These are phyloP conservation scores for Glossophaga mutica DNA, from an alignment of 2,797 vertebrate species.

Conservation along the genomic window DNA sequence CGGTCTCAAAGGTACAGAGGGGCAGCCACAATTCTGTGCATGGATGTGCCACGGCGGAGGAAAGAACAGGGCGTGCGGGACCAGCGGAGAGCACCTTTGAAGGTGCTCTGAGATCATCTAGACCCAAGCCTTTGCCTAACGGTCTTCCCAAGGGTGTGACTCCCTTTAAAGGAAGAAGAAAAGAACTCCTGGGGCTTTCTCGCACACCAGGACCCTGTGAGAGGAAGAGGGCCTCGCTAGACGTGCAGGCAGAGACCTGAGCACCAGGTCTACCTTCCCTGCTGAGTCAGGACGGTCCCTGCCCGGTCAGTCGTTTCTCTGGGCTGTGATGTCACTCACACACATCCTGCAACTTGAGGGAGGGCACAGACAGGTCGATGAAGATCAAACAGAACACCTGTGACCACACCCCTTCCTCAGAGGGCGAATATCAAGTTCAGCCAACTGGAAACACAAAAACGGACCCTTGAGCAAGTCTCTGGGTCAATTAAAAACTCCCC, in stretches of 20 bases:
- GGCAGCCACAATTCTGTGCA: neutral
- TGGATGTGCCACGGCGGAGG: neutral
- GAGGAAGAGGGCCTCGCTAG: too few relatives aligned
- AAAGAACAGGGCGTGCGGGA: neutral
- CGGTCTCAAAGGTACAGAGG: neutral
- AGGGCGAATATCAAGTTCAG: neutral
- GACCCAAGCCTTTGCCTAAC: neutral
- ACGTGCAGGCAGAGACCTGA: neutral
- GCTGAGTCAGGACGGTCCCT: neutral
- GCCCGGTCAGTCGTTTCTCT: neutral
- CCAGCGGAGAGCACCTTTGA: rapidly evolving
- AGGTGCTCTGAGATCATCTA: neutral
- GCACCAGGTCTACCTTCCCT: neutral
- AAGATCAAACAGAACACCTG: neutral
- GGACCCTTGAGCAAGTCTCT: neutral
- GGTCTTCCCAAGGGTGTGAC: neutral
- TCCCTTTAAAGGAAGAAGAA: neutral
- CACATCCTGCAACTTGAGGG: too few relatives aligned
- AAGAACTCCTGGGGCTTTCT: neutral
- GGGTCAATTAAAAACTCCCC: neutral
- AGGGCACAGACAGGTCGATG: too few relatives aligned
- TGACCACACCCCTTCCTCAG: neutral
- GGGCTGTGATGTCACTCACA: neutral
- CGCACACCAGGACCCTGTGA: neutral
- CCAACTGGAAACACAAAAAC: neutral